Base-by-base conservation (phyloP, 1,140 invertebrate species). In the Pseudoatta argentina region DNA sequence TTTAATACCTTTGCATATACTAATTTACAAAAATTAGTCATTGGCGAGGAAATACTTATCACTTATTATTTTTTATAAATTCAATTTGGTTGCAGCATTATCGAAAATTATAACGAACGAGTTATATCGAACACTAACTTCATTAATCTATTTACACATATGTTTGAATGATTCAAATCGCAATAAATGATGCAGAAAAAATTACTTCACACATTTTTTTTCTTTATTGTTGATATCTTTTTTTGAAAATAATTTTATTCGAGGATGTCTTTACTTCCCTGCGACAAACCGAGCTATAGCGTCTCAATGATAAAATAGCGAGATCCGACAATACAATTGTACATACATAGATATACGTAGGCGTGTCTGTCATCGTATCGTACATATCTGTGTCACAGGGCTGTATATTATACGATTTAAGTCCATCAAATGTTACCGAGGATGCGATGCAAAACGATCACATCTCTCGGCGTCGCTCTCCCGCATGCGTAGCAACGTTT, bases 351-450 rank as follows among this genome's bases (percentile, higher is more conserved):
- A 44, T 18, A 66, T 51, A 57, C 59, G 66, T 78, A 76, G 51
- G 71, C 82, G 83, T 88, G 87, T 92, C 82, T 93, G 82, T 91
- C 88, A 87, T 81, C 77, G 81, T 85, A 83, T 91, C 91, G 92
- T 89, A 93, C 93, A 93, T 93, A 93, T 93, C 93, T 85, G 85
- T 92, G 89, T 92, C 85, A 85, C 78, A 91, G 71, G 51, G 87
- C 66, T 93, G 92, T 93, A 93, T 93, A 78, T 30, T 61, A 93
- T 77, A 87, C 69, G n/a, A 61, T 67, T 34, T 71, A 34, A 87
- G n/a, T 39, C 39, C 24, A 59, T 3, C 18, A 44, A 64, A 30
- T 69, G 51, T 86, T 88, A 81, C 67, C 53, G 81, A 87, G 88
- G 90, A 92, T 90, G 85, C 87, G 78, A 48, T 48, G 27, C n/a